Evolutionary conservation across 1,140 invertebrate species (phyloP), one percentile per base, ranked within the genome.

Genomic region (Eubasilissa regina): DNA sequence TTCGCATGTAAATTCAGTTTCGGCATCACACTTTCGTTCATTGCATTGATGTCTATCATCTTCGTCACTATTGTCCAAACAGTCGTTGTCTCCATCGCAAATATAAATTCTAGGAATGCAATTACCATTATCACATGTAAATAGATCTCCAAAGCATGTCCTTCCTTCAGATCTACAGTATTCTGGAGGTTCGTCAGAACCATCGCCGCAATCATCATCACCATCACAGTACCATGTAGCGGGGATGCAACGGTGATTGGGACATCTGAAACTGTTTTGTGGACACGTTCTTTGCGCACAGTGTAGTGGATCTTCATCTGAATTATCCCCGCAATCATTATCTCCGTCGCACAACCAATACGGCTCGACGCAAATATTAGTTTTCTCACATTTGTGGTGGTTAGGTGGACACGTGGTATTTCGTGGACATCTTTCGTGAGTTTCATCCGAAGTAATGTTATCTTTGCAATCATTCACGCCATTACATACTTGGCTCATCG

Each of bases 41-140:
- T 97, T 96, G 87, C 97, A 98, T 85, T 97, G 95, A 86, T 98
- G 96, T 74, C 96, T 87, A 53, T 93, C 93, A 83, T 97, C 96
- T 89, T 98, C 97, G 84, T 98, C 97, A 35, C 95, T 97, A 85
- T 94, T 94, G 85, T 99, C 98, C 80, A 96, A 87, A 86, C 98
- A 99, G 87, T 99, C 97, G 85, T 97, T 96, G 77, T 89, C 89
- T 0, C 96, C 97, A 86, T 99, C 98, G 85, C 98, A 99, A n/a
- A 98, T 97, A 86, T 99, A 99, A 79, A 97, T 97, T 78, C 96
- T 90, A 0, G 96, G 97, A 81, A 99, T 97, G 86, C 98, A 99
- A 84, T 98, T 98, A 7, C 97, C 97, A 87, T 99, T 99, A 84
- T 97, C 95, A 85, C 98, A 99, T 0, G 97, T 98, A 84, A 98